Percentiles rank a stretch among this genome's conserved stretches.
Conservation (phyloP, 2,797 vertebrate species). For the Darevskia nairensis region DNA sequence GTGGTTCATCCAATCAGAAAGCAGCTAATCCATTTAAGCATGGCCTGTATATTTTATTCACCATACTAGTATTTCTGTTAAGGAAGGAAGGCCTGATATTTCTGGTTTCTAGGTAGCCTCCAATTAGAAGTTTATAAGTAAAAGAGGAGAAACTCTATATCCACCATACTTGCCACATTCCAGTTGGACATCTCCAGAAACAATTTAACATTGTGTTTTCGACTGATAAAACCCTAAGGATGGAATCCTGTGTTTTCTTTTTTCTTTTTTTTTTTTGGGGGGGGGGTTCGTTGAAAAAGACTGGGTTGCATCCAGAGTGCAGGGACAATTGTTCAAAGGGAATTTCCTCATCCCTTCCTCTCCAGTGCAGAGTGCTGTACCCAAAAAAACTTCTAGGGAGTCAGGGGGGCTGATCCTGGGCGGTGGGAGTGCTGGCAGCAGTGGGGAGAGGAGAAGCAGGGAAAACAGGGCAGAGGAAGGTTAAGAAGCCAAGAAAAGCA, state of each 20-base stretch:
- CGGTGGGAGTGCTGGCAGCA: neutral
- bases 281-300: neutral
- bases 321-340: neutral
- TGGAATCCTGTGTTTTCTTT: neutral
- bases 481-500: neutral
- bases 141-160: constrained; percentile 36
- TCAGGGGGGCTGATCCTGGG: neutral
- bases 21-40: constrained; percentile 69
- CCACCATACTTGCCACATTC: neutral
- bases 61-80: constrained; percentile 52
- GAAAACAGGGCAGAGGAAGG: neutral
- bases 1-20: constrained; percentile 70
- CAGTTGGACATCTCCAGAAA: neutral
- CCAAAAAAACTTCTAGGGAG: neutral
- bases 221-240: neutral
- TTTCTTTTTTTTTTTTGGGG: no score
- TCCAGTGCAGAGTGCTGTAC: neutral
- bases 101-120: constrained; percentile 41
- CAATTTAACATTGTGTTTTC: neutral
- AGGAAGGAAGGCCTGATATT: constrained; percentile 59
- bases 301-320: neutral
- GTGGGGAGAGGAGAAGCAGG: neutral
- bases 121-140: constrained; percentile 29
- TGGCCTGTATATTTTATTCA: constrained; percentile 60
- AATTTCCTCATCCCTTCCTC: neutral